Conservation (phyloP, 2,888 invertebrate species). For the Callimorpha dominula region DNA sequence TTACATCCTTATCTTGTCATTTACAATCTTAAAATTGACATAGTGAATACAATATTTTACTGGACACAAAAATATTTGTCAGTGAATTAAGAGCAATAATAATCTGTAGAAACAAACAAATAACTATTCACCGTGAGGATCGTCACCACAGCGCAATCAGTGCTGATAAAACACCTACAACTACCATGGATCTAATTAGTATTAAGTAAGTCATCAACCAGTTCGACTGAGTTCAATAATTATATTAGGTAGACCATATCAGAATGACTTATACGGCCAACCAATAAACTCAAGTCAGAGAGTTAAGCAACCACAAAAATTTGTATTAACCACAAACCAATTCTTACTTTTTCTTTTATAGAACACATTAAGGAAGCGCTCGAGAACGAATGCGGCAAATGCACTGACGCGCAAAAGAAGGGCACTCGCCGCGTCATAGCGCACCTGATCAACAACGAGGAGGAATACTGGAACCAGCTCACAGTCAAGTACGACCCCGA, state of each 20-base stretch:
- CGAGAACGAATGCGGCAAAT: conserved; percentile 62
- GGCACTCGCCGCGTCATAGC: conserved; percentile 61
- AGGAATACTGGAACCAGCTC: conserved; percentile 71
- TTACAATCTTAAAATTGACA: neutral
- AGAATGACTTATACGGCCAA: neutral
- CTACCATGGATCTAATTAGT: no score
- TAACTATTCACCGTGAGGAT: no score
- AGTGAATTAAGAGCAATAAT: no score
- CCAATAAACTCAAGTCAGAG: neutral
- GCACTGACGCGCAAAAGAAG: conserved; percentile 58
- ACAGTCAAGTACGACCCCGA: conserved; percentile 72
- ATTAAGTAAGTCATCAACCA: no score
- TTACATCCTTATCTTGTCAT: neutral
- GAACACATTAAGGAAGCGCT: conserved; percentile 69
- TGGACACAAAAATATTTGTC: no score
- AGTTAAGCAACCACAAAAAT: neutral
- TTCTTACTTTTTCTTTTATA: conserved; percentile 31
- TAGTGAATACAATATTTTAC: no score
- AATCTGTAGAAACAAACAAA: no score
- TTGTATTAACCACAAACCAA: neutral
- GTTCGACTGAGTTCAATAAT: no score
- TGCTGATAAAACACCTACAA: no score
- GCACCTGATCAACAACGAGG: conserved; percentile 65
- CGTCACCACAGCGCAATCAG: no score
- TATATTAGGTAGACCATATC: no score